Conservation (phyloP, 2,888 invertebrate genomes). For the Lochmaea crataegi region DNA sequence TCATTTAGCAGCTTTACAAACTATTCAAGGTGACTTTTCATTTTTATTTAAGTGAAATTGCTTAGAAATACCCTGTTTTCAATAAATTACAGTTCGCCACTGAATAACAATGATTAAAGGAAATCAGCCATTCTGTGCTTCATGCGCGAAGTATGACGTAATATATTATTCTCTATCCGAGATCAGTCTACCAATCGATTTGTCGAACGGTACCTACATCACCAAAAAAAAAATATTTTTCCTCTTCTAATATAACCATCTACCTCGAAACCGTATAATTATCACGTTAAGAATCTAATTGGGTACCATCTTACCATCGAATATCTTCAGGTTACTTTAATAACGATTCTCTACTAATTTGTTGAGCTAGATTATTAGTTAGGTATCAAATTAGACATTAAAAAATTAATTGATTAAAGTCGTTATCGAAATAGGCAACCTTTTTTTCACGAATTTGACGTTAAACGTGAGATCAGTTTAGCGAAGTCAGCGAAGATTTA, state of each 20-base stretch:
- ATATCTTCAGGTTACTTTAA: conserved; percentile 8
- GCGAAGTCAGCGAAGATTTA: too few relatives aligned
- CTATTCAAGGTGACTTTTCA: too few relatives aligned
- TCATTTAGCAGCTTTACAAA: too few relatives aligned
- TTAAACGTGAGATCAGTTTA: neutral
- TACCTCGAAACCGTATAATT: conserved; percentile 15
- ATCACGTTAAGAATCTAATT: conserved; percentile 26
- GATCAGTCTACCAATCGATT: neutral
- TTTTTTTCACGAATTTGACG: neutral
- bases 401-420: conserved; percentile 13
- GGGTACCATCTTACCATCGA: conserved; percentile 1
- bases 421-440: neutral
- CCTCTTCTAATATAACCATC: conserved; percentile 16
- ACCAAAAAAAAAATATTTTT: conserved; percentile 4
- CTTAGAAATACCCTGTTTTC: neutral
- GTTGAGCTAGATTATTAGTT: neutral
- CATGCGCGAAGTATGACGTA: conserved; percentile 5
- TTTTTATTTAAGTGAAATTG: too few relatives aligned
- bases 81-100: neutral
- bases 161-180: neutral
- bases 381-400: conserved; percentile 1
- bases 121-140: neutral
- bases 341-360: conserved; percentile 4
- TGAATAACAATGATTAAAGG: neutral
- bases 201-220: conserved; percentile 10